Percentiles rank a stretch among this genome's conserved stretches.
Evolutionary conservation across 2,888 invertebrate species (phyloP).

Genomic region (Drosophila leonis): DNA sequence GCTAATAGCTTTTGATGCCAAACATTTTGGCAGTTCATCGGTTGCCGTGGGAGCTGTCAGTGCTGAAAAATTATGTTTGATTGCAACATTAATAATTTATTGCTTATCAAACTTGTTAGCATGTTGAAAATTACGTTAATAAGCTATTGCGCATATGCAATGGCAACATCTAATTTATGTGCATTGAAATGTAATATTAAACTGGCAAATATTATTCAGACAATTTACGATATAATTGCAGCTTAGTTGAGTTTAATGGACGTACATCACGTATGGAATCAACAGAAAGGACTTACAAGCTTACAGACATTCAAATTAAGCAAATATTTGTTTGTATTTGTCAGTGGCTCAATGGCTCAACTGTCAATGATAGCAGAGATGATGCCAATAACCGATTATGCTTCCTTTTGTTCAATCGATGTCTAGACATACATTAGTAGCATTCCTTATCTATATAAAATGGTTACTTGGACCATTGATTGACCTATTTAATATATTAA

Average conservation of each 20-base stretch:
- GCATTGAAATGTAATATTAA: conserved; percentile 24
- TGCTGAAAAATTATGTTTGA: conserved; percentile 35
- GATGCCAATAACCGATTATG: conserved; percentile 25
- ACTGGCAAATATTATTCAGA: neutral
- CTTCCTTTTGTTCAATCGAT: neutral
- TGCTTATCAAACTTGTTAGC: conserved; percentile 32
- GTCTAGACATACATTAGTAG: conserved; percentile 19
- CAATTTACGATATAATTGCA: neutral
- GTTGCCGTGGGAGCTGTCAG: conserved; percentile 14
- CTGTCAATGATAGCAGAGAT: conserved; percentile 4
- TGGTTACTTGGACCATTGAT: neutral
- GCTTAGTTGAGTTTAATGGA: neutral
- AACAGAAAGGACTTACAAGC: conserved; percentile 12
- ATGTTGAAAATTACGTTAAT: conserved; percentile 46
- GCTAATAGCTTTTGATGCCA: conserved; percentile 64
- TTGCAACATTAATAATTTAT: conserved; percentile 58
- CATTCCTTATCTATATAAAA: neutral
- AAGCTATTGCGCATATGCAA: conserved; percentile 31
- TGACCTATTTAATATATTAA: neutral
- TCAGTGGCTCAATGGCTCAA: conserved; percentile 1
- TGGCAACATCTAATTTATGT: conserved; percentile 1
- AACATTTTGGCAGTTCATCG: conserved; percentile 59
- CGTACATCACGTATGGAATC: neutral
- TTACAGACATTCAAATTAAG: neutral
- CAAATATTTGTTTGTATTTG: too few species aligned